A percentile compares a stretch with the other conserved stretches of the same genome.
Evolutionary conservation across 2,113 vertebrate species (phyloP).

Genomic region (Indicator indicator): DNA sequence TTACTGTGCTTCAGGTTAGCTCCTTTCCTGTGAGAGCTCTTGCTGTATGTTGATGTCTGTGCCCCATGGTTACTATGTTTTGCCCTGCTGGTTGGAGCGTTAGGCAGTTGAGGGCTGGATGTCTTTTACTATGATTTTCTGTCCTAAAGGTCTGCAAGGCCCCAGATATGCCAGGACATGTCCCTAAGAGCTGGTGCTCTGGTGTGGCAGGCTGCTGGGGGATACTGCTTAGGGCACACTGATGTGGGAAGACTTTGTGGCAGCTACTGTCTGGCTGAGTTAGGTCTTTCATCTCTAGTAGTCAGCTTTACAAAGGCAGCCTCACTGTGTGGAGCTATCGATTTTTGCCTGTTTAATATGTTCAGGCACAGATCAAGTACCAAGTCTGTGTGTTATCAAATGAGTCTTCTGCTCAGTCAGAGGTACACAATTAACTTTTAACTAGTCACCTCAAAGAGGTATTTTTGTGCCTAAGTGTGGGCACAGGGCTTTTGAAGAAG

Average conservation of each 20-base stretch:
- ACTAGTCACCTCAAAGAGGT: not conserved
- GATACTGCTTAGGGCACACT: not conserved
- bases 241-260: not conserved
- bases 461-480: not conserved
- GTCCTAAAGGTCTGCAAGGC: not conserved
- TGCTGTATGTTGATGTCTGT: not conserved
- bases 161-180: not conserved
- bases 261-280: not conserved
- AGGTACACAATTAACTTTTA: not conserved
- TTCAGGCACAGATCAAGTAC: not conserved
- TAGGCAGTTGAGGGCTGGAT: not conserved
- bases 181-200: not conserved
- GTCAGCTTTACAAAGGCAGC: not conserved
- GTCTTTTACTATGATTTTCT: not conserved
- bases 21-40: not conserved
- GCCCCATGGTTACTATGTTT: not conserved
- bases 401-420: not conserved
- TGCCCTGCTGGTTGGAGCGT: not conserved
- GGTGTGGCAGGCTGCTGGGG: not conserved
- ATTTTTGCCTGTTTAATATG: not conserved
- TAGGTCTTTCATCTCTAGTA: not conserved
- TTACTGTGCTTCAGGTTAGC: not conserved
- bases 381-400: not conserved
- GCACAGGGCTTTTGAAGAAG: not conserved
- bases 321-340: not conserved